phyloP scores from a whole-genome alignment of 2,797 vertebrate species.

The Echeneis naucrates region DNA sequence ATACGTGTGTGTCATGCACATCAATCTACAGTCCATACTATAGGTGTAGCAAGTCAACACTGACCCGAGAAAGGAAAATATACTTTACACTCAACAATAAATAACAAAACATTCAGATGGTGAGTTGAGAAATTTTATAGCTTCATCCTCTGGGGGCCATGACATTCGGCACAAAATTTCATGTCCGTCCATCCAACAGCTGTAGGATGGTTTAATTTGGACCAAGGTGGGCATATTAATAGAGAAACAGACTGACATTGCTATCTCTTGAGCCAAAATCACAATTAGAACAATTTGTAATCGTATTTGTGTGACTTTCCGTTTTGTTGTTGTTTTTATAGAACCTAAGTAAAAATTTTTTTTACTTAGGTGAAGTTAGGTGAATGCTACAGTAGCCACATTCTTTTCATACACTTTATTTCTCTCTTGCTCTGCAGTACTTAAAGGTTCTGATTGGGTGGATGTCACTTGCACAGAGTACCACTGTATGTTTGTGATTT shows the following conservation, averaged over 20 bases:
- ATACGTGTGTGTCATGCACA: conserved; percentile 3
- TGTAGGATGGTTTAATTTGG: not conserved
- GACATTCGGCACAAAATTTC: too few species aligned
- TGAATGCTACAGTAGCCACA: not conserved
- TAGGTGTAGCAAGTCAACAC: not conserved
- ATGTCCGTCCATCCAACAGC: too few species aligned
- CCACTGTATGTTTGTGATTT: conserved; percentile 1
- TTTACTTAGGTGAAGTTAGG: not conserved
- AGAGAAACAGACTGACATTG: too few species aligned
- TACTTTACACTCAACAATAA: not conserved
- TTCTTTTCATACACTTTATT: not conserved
- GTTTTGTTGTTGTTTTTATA: too few species aligned
- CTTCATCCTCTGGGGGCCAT: not conserved
- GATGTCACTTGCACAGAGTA: not conserved
- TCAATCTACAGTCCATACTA: not conserved
- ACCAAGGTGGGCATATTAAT: too few species aligned
- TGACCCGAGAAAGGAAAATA: too few species aligned
- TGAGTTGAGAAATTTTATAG: not conserved
- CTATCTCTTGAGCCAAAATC: not conserved
- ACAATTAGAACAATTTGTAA: not conserved
- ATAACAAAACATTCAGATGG: not conserved
- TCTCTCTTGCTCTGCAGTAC: not conserved
- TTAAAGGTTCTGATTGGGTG: not conserved
- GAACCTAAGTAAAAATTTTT: too few species aligned
- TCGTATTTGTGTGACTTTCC: not conserved